phyloP scores from a whole-genome alignment of 2,888 invertebrate species.

The Exocentrus adspersus region DNA sequence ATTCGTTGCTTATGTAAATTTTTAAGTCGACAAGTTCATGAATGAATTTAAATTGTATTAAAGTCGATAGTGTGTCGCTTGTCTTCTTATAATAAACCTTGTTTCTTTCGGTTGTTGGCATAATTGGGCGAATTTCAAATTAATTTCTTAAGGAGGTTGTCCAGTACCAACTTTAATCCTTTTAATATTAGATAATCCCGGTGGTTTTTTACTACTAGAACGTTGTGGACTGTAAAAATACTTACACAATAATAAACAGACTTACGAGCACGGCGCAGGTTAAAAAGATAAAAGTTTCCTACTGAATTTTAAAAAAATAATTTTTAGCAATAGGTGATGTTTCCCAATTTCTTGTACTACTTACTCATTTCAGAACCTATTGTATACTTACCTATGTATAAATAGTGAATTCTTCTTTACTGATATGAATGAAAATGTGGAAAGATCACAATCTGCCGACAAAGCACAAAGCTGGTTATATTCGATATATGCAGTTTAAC shows the following conservation, averaged over 20 bases:
- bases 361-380: no score
- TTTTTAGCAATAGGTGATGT: no score
- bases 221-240: no score
- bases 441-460: constrained; percentile 13
- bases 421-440: constrained; percentile 17
- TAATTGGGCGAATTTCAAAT: constrained; percentile 15
- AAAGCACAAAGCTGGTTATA: constrained; percentile 11
- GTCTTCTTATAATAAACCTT: constrained; percentile 15
- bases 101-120: constrained; percentile 7
- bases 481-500: constrained; percentile 17
- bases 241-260: no score
- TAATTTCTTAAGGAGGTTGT: not conserved
- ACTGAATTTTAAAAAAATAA: no score
- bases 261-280: no score
- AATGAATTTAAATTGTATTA: constrained; percentile 13
- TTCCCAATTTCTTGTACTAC: no score
- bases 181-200: no score
- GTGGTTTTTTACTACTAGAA: no score
- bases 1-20: constrained; percentile 14
- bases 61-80: constrained; percentile 19
- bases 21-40: constrained; percentile 15
- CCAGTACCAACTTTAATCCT: no score
- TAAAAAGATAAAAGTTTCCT: no score
- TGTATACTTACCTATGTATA: not conserved
- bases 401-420: constrained; percentile 8